Evolutionary conservation across 2,797 vertebrate genomes (phyloP), one percentile per base, ranked within the genome.

Genomic region (Gastrophryne carolinensis): DNA sequence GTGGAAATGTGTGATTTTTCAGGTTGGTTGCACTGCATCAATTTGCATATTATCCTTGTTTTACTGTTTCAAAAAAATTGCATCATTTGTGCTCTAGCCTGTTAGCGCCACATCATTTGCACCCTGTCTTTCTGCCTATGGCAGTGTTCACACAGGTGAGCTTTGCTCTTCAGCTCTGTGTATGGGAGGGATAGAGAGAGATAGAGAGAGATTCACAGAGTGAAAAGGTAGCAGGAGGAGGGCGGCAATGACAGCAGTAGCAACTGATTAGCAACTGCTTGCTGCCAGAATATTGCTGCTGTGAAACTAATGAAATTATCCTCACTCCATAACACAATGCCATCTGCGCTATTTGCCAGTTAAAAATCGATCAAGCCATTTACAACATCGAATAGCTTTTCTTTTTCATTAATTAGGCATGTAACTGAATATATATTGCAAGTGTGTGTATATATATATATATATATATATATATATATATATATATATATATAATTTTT

Each of bases 251-350:
- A 13, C 17, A 53, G 54, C 57, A n/a, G 57, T 52, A 56, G 23
- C 44, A 47, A 54, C 23, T 69, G 53, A 30, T 69, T 69, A 69
- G 49, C 35, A 34, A 21, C 2, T 56, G 35, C 56, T 35, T 27
- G 15, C 50, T 29, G 23, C 11, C 17, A 44, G 35, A 69, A 57
- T 69, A 21, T 23, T 44, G 35, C 27, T 57, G n/a, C 66, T 44
- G 66, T 71, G 54, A 71, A 49, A 34, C 27, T 60, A 71, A 71
- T 71, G 29, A 47, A 71, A 71, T 70, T 58, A 70, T 71, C 29
- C 50, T 61, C 56, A 37, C 30, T 26, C 27, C 24, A 72, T 50
- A 13, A 72, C 32, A 15, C 27, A 17, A 37, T 17, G 30, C 32
- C 50, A 56, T 26, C 53, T 56, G 15, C 39, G n/a, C 5, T 68